Conservation (phyloP, 2,113 vertebrate genomes). For the Lagopus muta region DNA sequence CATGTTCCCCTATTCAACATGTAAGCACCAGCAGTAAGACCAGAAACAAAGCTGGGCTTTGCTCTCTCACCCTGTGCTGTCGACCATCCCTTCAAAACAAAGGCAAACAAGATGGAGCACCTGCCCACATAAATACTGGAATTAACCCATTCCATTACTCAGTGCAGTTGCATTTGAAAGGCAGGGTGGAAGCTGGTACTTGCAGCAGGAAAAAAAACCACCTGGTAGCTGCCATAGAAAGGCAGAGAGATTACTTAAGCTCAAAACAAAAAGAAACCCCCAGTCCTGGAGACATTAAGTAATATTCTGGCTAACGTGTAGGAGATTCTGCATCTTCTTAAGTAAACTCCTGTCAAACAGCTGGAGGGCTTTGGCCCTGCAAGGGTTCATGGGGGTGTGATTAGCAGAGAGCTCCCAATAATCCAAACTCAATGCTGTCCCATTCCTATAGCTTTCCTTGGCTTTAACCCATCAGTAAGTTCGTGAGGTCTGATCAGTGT, state of each 20-base stretch:
- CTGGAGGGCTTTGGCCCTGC: background rate
- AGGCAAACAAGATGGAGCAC: constrained; percentile 7
- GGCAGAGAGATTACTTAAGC: constrained; percentile 29
- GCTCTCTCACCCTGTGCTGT: background rate
- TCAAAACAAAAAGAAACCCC: constrained; percentile 33
- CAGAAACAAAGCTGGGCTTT: background rate
- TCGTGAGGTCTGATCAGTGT: background rate
- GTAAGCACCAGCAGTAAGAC: background rate
- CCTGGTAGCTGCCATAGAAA: constrained; percentile 41
- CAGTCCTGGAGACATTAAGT: constrained; percentile 27
- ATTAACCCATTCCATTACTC: background rate
- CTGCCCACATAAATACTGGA: constrained; percentile 32
- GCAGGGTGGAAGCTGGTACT: constrained; percentile 19
- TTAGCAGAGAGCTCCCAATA: background rate
- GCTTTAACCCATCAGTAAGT: background rate
- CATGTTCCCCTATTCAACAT: accelerated
- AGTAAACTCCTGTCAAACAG: constrained; percentile 3
- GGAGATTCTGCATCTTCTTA: background rate
- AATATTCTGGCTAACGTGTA: constrained; percentile 19
- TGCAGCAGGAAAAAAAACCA: background rate
- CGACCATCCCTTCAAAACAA: constrained; percentile 2
- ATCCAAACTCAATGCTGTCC: background rate
- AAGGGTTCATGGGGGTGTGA: background rate
- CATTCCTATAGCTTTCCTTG: background rate
- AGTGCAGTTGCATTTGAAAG: background rate